A percentile compares a stretch with the other conserved stretches of the same genome.
Evolutionary conservation across 2,888 invertebrate species (phyloP).

Genomic region (Machimus rusticus): DNA sequence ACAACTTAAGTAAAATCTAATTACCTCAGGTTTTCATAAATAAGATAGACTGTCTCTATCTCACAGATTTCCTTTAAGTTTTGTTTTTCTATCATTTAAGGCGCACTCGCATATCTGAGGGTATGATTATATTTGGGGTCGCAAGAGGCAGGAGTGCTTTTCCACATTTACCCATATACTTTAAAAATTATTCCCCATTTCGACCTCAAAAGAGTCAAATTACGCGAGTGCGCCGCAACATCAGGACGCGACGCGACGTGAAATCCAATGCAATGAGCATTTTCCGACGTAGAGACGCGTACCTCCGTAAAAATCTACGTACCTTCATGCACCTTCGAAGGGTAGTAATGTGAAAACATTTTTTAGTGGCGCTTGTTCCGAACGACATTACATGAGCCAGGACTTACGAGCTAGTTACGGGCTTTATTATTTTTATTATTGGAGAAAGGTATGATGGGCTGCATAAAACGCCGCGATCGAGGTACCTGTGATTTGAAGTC

Average conservation of each 20-base stretch:
- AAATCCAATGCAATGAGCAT: neutral
- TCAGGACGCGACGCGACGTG: neutral
- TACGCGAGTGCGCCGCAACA: neutral
- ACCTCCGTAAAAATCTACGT: neutral
- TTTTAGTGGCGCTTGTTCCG: neutral
- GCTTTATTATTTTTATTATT: neutral
- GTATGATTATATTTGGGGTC: neutral
- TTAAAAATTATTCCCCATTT: neutral
- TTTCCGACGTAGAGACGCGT: neutral
- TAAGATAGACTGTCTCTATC: neutral
- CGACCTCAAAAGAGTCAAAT: neutral
- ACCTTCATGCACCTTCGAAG: neutral
- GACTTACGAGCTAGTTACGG: constrained; percentile 1
- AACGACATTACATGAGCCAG: neutral
- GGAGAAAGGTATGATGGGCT: neutral
- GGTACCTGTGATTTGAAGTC: neutral
- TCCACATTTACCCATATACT: neutral
- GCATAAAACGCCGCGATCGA: neutral
- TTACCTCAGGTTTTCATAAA: neutral
- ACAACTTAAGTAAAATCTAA: neutral
- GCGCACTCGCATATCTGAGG: neutral
- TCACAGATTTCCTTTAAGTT: neutral
- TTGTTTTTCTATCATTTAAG: neutral
- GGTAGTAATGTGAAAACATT: neutral
- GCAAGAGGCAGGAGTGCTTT: neutral